These are phyloP conservation scores for Cichladusa arquata DNA, from an alignment of 2,113 vertebrate genomes.

Conservation along the genomic window DNA sequence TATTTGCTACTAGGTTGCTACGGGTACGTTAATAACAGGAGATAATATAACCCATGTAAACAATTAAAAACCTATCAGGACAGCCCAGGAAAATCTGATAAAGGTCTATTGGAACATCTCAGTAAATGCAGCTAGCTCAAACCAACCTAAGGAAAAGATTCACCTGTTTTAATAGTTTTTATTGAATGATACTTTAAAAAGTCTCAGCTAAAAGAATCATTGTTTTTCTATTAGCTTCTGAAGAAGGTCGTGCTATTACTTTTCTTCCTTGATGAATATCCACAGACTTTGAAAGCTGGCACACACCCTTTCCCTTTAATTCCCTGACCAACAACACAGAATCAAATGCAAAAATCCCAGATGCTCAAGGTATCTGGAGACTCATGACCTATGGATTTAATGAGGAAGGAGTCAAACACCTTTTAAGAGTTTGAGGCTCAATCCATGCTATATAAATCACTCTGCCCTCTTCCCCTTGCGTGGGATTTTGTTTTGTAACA, in stretches of 20 bases:
- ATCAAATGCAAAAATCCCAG: not conserved
- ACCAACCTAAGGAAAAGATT: not conserved
- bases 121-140: not conserved
- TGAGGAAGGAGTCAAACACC: not conserved
- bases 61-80: constrained; percentile 41
- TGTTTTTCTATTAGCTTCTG: not conserved
- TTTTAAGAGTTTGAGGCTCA: not conserved
- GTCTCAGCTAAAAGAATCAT: not conserved
- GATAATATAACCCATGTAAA: constrained; percentile 54
- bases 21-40: constrained; percentile 56
- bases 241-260: not conserved
- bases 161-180: not conserved
- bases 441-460: not conserved
- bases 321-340: not conserved
- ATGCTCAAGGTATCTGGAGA: not conserved
- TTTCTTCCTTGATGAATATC: not conserved
- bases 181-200: not conserved
- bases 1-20: constrained; percentile 64
- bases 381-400: not conserved
- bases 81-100: constrained; percentile 40
- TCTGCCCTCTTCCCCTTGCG: not conserved
- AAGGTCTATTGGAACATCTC: not conserved
- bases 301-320: not conserved
- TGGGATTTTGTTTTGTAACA: not conserved
- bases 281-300: not conserved